Evolutionary conservation across 2,888 invertebrate species (phyloP).

Genomic region (Drosophila kambysellisi): DNA sequence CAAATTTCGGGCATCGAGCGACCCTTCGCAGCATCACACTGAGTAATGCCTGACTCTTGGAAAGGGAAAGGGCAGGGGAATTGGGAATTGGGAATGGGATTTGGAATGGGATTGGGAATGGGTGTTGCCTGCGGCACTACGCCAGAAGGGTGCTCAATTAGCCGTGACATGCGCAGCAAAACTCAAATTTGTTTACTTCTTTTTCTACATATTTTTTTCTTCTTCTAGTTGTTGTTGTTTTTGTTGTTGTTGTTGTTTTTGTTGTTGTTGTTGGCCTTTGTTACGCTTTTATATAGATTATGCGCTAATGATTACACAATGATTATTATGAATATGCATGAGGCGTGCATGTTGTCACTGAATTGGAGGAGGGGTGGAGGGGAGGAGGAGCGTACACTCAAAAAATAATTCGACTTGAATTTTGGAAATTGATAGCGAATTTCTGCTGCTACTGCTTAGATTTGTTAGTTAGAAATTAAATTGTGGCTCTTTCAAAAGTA

Average conservation of each 20-base stretch:
- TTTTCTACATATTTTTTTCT: conserved; percentile 19
- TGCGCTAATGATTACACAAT: conserved; percentile 84
- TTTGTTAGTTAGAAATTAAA: too few relatives aligned
- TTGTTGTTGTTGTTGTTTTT: conserved; percentile 23
- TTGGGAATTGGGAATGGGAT: conserved; percentile 26
- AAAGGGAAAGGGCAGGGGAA: conserved; percentile 10
- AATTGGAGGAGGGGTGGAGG: neutral
- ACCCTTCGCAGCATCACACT: conserved; percentile 18
- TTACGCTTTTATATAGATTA: conserved; percentile 74
- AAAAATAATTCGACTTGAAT: neutral
- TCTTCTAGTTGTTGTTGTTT: conserved; percentile 6
- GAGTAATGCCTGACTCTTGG: conserved; percentile 13
- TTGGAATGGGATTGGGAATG: conserved; percentile 21
- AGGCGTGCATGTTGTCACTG: conserved; percentile 48
- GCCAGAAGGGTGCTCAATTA: conserved; percentile 85
- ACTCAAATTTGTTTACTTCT: conserved; percentile 75
- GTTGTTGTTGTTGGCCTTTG: conserved; percentile 46
- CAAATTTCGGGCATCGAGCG: conserved; percentile 66
- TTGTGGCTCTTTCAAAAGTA: neutral
- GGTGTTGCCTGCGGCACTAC: conserved; percentile 69
- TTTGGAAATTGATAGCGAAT: neutral
- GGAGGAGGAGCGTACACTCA: conserved; percentile 14
- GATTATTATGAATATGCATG: conserved; percentile 83
- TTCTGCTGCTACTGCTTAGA: too few relatives aligned
- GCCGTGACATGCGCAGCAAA: conserved; percentile 82